Conservation (phyloP, 2,113 vertebrate genomes). For the Callopanchax toddi region DNA sequence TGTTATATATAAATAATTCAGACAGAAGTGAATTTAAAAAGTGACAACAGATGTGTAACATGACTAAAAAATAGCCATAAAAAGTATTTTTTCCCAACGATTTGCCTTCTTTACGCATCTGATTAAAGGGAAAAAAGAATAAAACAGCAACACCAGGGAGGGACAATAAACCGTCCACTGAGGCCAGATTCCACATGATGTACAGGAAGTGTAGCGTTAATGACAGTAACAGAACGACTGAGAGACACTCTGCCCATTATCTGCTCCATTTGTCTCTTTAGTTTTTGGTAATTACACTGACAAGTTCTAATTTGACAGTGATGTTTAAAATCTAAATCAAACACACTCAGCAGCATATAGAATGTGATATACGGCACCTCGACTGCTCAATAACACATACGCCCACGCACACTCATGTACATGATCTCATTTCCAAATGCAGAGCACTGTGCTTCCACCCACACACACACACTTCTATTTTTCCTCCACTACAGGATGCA, state of each 20-base stretch:
- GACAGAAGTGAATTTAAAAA: no score
- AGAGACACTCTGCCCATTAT: no score
- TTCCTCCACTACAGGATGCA: constrained; percentile 32
- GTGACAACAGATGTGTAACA: no score
- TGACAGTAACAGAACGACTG: neutral
- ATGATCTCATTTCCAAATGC: constrained; percentile 45
- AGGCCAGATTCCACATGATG: constrained; percentile 1
- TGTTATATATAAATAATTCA: no score
- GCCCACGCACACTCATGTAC: constrained; percentile 30
- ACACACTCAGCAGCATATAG: constrained; percentile 20
- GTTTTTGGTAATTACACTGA: constrained; percentile 14
- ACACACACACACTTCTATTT: constrained; percentile 34
- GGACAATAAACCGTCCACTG: neutral
- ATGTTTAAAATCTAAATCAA: constrained; percentile 1
- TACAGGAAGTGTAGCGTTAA: constrained; percentile 18
- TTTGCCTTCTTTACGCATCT: no score
- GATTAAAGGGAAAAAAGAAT: no score
- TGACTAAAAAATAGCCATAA: no score
- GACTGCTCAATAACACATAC: constrained; percentile 32
- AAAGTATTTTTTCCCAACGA: no score
- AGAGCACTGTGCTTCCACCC: constrained; percentile 38
- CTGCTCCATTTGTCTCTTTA: constrained; percentile 3
- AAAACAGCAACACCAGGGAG: neutral
- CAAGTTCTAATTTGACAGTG: neutral
- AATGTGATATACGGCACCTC: constrained; percentile 19